Conservation (phyloP, 2,888 invertebrate genomes). For the Amaurobius ferox region DNA sequence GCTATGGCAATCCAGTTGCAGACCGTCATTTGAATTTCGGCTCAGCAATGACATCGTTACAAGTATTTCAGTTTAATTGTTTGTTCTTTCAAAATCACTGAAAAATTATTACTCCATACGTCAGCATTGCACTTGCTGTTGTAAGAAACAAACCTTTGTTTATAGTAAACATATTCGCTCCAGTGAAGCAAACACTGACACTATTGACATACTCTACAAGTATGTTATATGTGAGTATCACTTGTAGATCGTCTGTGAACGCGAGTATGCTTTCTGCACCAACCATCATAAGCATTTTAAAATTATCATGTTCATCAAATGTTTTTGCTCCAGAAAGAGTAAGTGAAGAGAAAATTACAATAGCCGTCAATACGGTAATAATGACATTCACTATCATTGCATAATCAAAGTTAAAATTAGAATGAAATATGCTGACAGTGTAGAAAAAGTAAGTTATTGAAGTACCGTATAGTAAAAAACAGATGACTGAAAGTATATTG, state of each 20-base stretch:
- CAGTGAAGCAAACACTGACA: constrained; percentile 13
- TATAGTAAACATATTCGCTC: constrained; percentile 30
- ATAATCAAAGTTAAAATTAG: background rate
- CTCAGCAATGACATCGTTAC: too few relatives aligned
- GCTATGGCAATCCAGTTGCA: too few relatives aligned
- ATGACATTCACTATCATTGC: background rate
- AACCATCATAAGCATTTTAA: constrained; percentile 22
- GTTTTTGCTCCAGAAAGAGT: constrained; percentile 1
- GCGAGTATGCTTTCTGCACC: background rate
- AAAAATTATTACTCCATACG: constrained; percentile 40
- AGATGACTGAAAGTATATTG: constrained; percentile 2
- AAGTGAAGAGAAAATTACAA: constrained; percentile 24
- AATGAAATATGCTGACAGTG: background rate
- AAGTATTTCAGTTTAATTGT: too few relatives aligned
- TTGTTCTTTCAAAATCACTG: too few relatives aligned
- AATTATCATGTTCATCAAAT: background rate
- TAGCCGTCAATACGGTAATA: constrained; percentile 15
- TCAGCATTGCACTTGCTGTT: constrained; percentile 36
- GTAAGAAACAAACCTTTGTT: constrained; percentile 23
- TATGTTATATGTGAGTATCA: constrained; percentile 5
- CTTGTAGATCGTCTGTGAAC: background rate
- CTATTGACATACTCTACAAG: background rate
- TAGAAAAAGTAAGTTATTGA: constrained; percentile 32
- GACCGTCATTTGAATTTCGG: too few relatives aligned
- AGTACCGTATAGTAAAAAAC: constrained; percentile 23